These are phyloP conservation scores for Apis mellifera DNA, from an alignment of 1,140 invertebrate species.

Conservation along the genomic window DNA sequence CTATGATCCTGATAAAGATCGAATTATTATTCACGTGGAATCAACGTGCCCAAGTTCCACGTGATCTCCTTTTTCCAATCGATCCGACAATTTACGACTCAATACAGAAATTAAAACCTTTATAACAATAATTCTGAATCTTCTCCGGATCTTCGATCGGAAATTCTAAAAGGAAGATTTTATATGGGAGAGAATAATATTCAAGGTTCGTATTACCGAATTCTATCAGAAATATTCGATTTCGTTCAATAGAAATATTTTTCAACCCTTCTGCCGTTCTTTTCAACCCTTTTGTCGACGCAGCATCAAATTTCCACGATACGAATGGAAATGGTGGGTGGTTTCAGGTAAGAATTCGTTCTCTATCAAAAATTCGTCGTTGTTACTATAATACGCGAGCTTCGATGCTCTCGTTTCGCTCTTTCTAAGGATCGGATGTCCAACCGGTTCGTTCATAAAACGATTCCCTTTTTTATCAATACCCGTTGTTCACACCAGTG, in stretches of 20 bases:
- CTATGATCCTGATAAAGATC: conserved; percentile 20
- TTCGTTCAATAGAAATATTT: neutral
- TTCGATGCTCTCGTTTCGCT: conserved; percentile 29
- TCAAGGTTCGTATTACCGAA: neutral
- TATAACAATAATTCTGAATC: no score
- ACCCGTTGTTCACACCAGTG: conserved; percentile 28
- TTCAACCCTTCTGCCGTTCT: neutral
- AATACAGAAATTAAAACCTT: no score
- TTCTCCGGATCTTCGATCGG: no score
- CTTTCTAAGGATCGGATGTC: conserved; percentile 47
- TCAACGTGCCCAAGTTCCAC: conserved; percentile 23
- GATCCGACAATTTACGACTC: neutral
- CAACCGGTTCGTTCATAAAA: conserved; percentile 45
- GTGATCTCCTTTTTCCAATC: conserved; percentile 6
- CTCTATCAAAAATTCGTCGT: conserved; percentile 43
- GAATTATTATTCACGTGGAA: conserved; percentile 29
- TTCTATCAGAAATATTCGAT: neutral
- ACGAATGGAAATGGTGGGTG: conserved; percentile 2
- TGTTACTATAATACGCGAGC: conserved; percentile 23
- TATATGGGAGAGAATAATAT: neutral
- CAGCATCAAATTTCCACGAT: conserved; percentile 45
- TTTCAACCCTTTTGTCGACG: neutral
- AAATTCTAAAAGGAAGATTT: neutral
- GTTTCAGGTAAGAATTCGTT: conserved; percentile 17
- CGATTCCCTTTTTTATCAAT: conserved; percentile 34